These are phyloP conservation scores for Trochalopteron elliotii DNA, from an alignment of 2,113 vertebrate genomes.

Conservation along the genomic window DNA sequence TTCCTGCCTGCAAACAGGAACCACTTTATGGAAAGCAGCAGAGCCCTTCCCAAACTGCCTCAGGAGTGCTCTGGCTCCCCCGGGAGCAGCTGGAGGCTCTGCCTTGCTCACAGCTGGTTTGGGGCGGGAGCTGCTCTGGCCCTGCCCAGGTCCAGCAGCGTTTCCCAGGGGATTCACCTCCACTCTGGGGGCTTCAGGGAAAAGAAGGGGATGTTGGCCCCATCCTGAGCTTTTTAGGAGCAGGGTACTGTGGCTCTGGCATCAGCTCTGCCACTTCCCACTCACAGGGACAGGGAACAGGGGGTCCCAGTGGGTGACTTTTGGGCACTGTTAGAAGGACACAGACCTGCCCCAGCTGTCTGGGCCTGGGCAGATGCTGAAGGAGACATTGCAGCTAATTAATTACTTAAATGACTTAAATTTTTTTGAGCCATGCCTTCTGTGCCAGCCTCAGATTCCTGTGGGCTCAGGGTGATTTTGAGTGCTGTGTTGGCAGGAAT, in stretches of 20 bases:
- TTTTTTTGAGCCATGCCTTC: background rate
- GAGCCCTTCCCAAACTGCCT: background rate
- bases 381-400: background rate
- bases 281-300: background rate
- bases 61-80: fast-evolving
- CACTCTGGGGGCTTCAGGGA: background rate
- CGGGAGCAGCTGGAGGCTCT: background rate
- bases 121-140: fast-evolving
- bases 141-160: fast-evolving
- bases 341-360: background rate
- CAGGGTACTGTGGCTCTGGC: background rate
- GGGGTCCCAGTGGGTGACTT: background rate
- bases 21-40: conserved; percentile 38
- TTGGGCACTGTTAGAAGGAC: background rate
- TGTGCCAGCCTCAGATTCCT: background rate
- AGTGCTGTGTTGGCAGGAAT: background rate
- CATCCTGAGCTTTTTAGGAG: fast-evolving
- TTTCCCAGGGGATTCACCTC: background rate
- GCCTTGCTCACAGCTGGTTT: background rate
- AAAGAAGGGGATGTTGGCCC: background rate
- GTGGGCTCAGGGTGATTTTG: background rate
- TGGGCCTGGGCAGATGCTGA: background rate
- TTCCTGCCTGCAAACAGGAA: conserved; percentile 40
- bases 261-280: background rate
- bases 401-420: background rate